Evolutionary conservation across 2,888 invertebrate species (phyloP).

Genomic region (Morinoia aosen): DNA sequence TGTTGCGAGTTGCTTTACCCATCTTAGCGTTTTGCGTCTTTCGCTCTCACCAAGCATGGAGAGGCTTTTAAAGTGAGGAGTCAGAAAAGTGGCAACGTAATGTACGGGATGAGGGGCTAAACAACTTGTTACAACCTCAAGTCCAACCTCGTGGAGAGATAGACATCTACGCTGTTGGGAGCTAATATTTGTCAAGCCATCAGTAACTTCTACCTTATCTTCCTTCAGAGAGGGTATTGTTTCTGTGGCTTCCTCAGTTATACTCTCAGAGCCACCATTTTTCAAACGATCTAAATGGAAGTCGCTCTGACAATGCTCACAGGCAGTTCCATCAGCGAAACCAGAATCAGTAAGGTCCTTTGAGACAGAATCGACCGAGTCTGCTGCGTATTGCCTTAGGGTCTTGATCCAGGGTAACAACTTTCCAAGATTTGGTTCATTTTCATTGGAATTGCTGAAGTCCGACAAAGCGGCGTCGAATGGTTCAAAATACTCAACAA

Average conservation of each 20-base stretch:
- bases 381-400: slow-evolving; percentile 14
- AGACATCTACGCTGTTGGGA: background rate
- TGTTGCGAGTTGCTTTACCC: background rate
- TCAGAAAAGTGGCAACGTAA: slow-evolving; percentile 21
- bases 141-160: slow-evolving; percentile 39
- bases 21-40: background rate
- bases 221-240: background rate
- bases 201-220: background rate
- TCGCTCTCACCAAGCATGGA: background rate
- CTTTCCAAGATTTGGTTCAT: slow-evolving; percentile 26
- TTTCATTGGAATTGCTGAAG: background rate
- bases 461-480: slow-evolving; percentile 26
- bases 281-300: background rate
- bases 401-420: slow-evolving; percentile 21
- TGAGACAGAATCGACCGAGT: background rate
- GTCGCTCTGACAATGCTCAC: background rate
- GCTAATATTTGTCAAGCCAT: background rate
- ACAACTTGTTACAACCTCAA: background rate
- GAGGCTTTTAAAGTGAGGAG: slow-evolving; percentile 44
- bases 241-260: background rate
- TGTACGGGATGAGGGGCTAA: slow-evolving; percentile 6
- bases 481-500: slow-evolving; percentile 30
- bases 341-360: background rate
- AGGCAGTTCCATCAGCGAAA: background rate
- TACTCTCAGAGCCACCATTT: background rate